Evolutionary conservation across 2,113 vertebrate genomes (phyloP).

Genomic region (Asarcornis scutulata): DNA sequence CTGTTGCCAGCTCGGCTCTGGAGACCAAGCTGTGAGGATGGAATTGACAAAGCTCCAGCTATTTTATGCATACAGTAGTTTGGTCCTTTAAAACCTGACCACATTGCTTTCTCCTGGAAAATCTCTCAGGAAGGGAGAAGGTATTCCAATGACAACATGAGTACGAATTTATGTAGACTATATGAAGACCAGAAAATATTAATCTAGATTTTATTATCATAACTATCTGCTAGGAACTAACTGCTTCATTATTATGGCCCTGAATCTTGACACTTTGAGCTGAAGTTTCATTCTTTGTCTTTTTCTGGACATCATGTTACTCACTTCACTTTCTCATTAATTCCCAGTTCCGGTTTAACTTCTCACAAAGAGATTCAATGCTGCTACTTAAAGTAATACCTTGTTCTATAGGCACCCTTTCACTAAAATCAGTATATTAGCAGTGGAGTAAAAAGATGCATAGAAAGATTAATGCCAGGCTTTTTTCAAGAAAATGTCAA

Average conservation of each 20-base stretch:
- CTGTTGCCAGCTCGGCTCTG: not conserved
- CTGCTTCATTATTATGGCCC: not conserved
- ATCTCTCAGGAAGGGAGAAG: not conserved
- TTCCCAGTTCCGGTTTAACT: not conserved
- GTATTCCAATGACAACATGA: constrained; percentile 13
- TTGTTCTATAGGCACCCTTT: not conserved
- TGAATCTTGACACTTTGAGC: not conserved
- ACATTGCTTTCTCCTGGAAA: constrained; percentile 40
- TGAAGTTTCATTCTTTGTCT: not conserved
- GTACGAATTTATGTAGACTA: constrained; percentile 3
- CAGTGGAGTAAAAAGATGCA: not conserved
- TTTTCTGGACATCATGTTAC: not conserved
- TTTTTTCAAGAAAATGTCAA: not conserved
- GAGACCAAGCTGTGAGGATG: not conserved
- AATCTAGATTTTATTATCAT: constrained; percentile 8
- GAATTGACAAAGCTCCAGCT: constrained; percentile 25
- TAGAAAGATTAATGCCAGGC: not conserved
- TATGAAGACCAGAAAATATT: not conserved
- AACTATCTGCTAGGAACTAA: not conserved
- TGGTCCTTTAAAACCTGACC: constrained; percentile 6
- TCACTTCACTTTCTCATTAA: not conserved
- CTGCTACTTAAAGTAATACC: not conserved
- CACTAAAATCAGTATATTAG: not conserved
- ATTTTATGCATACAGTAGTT: constrained; percentile 34
- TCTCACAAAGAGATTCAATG: not conserved